A percentile compares a stretch with the other conserved stretches of the same genome.
phyloP scores from a whole-genome alignment of 2,888 invertebrate genomes.

The Horisme vitalbata region DNA sequence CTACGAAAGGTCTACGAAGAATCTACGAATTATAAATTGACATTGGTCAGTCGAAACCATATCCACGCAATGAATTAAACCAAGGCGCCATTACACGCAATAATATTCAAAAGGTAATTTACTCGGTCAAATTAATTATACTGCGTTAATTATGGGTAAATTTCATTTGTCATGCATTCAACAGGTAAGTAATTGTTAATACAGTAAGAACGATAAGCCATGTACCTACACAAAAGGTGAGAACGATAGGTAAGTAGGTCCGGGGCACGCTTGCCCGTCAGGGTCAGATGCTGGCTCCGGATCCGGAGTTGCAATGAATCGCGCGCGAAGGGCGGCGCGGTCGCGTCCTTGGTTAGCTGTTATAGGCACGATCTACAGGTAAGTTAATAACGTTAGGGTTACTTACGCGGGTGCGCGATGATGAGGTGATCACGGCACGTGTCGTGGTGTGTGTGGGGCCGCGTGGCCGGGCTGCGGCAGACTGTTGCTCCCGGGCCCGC shows the following conservation, averaged over 20 bases:
- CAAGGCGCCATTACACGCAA: conserved; percentile 6
- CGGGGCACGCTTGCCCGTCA: conserved; percentile 14
- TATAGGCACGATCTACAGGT: conserved; percentile 38
- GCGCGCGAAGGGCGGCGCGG: conserved; percentile 2
- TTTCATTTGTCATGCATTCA: conserved; percentile 63
- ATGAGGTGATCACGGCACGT: conserved; percentile 54
- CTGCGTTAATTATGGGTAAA: conserved; percentile 27
- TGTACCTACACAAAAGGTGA: conserved; percentile 49
- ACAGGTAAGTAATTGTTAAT: conserved; percentile 58
- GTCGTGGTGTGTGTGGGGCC: conserved; percentile 65
- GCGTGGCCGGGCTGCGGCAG: conserved; percentile 82
- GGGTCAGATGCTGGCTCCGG: conserved; percentile 29
- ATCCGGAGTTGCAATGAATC: background rate
- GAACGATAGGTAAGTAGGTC: conserved; percentile 22
- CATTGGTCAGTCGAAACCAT: background rate
- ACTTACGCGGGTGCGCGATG: conserved; percentile 68
- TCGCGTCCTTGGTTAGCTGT: conserved; percentile 5
- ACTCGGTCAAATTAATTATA: conserved; percentile 35
- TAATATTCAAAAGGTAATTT: conserved; percentile 25
- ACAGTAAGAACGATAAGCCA: conserved; percentile 22
- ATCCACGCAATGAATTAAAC: background rate
- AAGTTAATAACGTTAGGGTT: conserved; percentile 59
- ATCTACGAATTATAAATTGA: background rate
- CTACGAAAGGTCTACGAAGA: conserved; percentile 2
- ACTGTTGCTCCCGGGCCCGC: conserved; percentile 82